phyloP scores from a whole-genome alignment of 1,140 invertebrate species.

The Drosophila sucinea region DNA sequence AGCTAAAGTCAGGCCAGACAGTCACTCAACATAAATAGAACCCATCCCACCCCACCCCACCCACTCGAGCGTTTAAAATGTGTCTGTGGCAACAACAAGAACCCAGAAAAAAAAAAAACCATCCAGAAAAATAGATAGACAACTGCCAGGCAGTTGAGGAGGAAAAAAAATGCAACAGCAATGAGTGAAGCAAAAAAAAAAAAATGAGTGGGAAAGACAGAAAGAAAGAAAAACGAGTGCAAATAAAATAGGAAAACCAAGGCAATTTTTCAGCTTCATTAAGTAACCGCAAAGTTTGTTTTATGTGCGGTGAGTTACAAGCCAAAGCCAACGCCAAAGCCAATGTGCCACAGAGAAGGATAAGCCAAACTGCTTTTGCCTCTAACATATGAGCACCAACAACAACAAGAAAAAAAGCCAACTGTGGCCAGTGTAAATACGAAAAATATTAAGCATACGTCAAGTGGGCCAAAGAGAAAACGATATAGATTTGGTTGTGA shows the following conservation, averaged over 20 bases:
- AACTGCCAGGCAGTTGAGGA: constrained; percentile 23
- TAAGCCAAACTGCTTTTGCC: background rate
- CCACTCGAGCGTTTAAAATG: constrained; percentile 50
- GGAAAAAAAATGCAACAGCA: constrained; percentile 21
- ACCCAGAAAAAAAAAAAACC: constrained; percentile 9
- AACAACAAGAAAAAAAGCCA: constrained; percentile 10
- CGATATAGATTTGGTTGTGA: background rate
- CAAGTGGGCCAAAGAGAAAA: background rate
- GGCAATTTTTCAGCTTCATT: constrained; percentile 73
- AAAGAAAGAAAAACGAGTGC: constrained; percentile 35
- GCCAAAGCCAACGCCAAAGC: constrained; percentile 42
- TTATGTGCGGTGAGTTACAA: constrained; percentile 59
- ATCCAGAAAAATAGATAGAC: constrained; percentile 34
- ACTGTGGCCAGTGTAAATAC: constrained; percentile 8
- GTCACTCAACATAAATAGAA: constrained; percentile 57
- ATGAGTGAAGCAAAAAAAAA: constrained; percentile 33
- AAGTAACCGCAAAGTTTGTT: constrained; percentile 73
- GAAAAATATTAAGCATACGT: constrained; percentile 23
- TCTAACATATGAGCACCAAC: constrained; percentile 19
- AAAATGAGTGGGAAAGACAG: constrained; percentile 14
- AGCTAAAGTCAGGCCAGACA: constrained; percentile 37
- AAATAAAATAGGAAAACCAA: constrained; percentile 68
- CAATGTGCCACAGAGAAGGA: constrained; percentile 13
- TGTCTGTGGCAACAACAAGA: constrained; percentile 39
- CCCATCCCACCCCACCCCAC: background rate